These are phyloP conservation scores for Bombus vancouverensis DNA, from an alignment of 1,140 invertebrate genomes.

Conservation along the genomic window DNA sequence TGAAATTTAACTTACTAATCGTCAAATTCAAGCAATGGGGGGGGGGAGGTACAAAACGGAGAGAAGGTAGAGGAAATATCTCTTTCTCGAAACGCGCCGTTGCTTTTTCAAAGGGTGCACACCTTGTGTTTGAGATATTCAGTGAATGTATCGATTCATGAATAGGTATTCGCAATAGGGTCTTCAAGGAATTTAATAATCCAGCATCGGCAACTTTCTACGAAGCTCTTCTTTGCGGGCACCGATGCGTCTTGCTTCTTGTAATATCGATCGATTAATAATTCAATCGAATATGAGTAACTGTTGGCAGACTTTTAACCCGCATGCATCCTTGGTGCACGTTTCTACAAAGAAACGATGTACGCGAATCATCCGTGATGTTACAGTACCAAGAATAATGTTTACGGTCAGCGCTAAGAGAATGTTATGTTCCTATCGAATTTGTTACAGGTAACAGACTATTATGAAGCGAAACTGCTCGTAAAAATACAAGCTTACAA, in stretches of 20 bases:
- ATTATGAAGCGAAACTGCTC: neutral
- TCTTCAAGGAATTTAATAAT: constrained; percentile 83
- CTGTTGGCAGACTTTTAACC: constrained; percentile 37
- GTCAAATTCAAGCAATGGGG: neutral
- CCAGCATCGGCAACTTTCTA: constrained; percentile 79
- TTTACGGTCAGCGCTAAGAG: neutral
- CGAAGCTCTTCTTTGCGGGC: constrained; percentile 64
- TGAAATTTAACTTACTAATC: constrained; percentile 10
- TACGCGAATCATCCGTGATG: constrained; percentile 24
- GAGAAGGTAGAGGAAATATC: constrained; percentile 11
- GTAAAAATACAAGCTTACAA: constrained; percentile 1
- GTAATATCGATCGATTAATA: constrained; percentile 73
- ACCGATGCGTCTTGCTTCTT: constrained; percentile 46
- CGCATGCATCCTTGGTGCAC: neutral
- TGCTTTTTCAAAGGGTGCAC: neutral
- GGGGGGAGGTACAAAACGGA: neutral
- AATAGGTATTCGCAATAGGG: constrained; percentile 80
- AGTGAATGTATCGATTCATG: constrained; percentile 81
- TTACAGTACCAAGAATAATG: neutral
- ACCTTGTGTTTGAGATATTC: constrained; percentile 80
- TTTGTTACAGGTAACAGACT: neutral
- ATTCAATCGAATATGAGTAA: constrained; percentile 70
- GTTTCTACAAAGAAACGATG: neutral
- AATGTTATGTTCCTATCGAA: neutral
- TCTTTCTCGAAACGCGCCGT: constrained; percentile 8